These are phyloP conservation scores for Syndactyla subalaris DNA, from an alignment of 2,797 vertebrate species.

Conservation along the genomic window DNA sequence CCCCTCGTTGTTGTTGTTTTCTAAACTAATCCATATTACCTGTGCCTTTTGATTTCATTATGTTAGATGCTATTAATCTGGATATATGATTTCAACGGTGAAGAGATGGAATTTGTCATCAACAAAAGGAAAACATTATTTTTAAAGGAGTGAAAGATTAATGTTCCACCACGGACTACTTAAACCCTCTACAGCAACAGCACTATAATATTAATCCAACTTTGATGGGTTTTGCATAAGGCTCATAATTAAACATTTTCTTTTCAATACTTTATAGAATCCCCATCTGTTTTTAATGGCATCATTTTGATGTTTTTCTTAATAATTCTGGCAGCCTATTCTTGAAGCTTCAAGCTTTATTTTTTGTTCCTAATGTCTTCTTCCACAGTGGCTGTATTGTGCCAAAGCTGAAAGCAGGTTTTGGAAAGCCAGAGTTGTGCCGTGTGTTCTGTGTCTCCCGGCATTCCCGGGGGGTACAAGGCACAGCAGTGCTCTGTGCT, in stretches of 20 bases:
- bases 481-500: slow-evolving; percentile 24
- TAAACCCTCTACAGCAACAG: slow-evolving; percentile 77
- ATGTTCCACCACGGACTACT: slow-evolving; percentile 80
- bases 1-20: slow-evolving; percentile 26
- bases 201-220: slow-evolving; percentile 79
- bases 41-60: slow-evolving; percentile 75
- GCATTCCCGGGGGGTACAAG: not conserved
- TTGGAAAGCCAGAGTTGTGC: slow-evolving; percentile 5
- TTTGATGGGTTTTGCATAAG: slow-evolving; percentile 83
- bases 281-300: slow-evolving; percentile 86
- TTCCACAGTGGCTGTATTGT: slow-evolving; percentile 79
- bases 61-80: slow-evolving; percentile 77
- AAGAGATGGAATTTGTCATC: slow-evolving; percentile 83
- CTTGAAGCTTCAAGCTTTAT: slow-evolving; percentile 76
- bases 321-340: slow-evolving; percentile 79
- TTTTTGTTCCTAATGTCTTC: slow-evolving; percentile 81
- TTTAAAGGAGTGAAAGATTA: slow-evolving; percentile 81
- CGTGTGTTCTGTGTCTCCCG: not conserved
- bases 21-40: slow-evolving; percentile 73
- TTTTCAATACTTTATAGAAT: slow-evolving; percentile 83
- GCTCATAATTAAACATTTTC: slow-evolving; percentile 85
- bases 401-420: slow-evolving; percentile 63
- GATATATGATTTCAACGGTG: slow-evolving; percentile 78
- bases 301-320: slow-evolving; percentile 82
- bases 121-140: slow-evolving; percentile 82